These are phyloP conservation scores for Botia kubotai DNA, from an alignment of 2,797 vertebrate species.

Conservation along the genomic window DNA sequence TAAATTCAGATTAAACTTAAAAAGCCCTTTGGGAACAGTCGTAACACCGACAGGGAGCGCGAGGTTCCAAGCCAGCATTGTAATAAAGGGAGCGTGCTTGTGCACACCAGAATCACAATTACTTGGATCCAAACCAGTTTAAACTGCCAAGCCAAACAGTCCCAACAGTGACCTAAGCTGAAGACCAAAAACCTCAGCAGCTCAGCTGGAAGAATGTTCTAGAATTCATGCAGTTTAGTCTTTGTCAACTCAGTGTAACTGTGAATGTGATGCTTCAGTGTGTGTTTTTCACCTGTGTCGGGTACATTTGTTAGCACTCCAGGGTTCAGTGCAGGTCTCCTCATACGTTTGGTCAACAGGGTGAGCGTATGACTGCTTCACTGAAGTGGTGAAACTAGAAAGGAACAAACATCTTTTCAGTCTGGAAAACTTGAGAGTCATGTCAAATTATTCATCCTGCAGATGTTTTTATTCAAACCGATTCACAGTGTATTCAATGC, in stretches of 20 bases:
- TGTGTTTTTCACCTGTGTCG: constrained; percentile 81
- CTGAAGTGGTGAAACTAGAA: constrained; percentile 85
- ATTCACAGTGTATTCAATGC: too few species aligned
- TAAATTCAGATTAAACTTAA: constrained; percentile 36
- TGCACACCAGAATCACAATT: constrained; percentile 42
- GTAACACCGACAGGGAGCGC: not conserved
- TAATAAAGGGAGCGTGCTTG: constrained; percentile 33
- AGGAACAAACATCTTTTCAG: not conserved
- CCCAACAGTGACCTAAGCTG: constrained; percentile 17
- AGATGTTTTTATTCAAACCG: not conserved
- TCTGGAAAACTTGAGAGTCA: not conserved
- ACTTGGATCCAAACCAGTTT: constrained; percentile 37
- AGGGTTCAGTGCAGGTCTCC: constrained; percentile 77
- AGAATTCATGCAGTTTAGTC: constrained; percentile 23
- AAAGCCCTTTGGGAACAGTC: constrained; percentile 21
- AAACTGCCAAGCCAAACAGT: constrained; percentile 44
- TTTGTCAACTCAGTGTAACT: constrained; percentile 29
- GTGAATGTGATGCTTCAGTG: constrained; percentile 10
- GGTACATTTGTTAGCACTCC: constrained; percentile 79
- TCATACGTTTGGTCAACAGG: constrained; percentile 81
- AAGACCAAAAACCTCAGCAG: constrained; percentile 9
- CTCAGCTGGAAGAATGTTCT: not conserved
- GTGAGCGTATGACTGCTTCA: constrained; percentile 87
- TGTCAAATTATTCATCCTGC: not conserved
- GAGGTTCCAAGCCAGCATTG: constrained; percentile 27